Conservation (phyloP, 2,888 invertebrate genomes). For the Tridacna gigas region DNA sequence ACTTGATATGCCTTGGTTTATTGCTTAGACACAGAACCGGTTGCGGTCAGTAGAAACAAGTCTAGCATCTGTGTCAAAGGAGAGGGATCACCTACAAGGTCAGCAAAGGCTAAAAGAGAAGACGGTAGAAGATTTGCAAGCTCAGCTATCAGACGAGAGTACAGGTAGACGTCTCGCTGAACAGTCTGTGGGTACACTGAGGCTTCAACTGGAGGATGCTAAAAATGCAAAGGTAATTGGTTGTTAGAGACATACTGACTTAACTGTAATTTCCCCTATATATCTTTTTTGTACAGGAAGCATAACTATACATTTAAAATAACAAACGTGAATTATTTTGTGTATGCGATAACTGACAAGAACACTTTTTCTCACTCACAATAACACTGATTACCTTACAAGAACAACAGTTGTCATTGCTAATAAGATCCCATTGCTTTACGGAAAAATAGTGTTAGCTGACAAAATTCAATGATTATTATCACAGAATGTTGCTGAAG, state of each 20-base stretch:
- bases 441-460: too few relatives aligned
- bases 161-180: constrained; percentile 75
- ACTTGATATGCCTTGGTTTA: too few relatives aligned
- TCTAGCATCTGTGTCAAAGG: constrained; percentile 66
- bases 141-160: constrained; percentile 73
- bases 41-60: constrained; percentile 73
- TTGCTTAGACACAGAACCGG: constrained; percentile 69
- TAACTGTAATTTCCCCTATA: too few relatives aligned
- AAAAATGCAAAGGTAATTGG: constrained; percentile 73
- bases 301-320: too few relatives aligned
- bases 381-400: too few relatives aligned
- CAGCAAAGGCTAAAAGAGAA: constrained; percentile 66
- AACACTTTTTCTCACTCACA: too few relatives aligned
- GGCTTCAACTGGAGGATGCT: constrained; percentile 72
- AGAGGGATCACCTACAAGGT: constrained; percentile 69
- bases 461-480: neutral
- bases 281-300: too few relatives aligned
- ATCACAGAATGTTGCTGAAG: constrained; percentile 68
- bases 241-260: too few relatives aligned
- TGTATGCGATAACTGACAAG: too few relatives aligned
- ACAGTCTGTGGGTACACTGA: constrained; percentile 74
- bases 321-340: too few relatives aligned
- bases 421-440: too few relatives aligned
- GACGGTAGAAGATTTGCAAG: constrained; percentile 69
- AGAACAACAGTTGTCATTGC: too few relatives aligned